phyloP scores from a whole-genome alignment of 2,888 invertebrate genomes.

The Ophion obscuratus region DNA sequence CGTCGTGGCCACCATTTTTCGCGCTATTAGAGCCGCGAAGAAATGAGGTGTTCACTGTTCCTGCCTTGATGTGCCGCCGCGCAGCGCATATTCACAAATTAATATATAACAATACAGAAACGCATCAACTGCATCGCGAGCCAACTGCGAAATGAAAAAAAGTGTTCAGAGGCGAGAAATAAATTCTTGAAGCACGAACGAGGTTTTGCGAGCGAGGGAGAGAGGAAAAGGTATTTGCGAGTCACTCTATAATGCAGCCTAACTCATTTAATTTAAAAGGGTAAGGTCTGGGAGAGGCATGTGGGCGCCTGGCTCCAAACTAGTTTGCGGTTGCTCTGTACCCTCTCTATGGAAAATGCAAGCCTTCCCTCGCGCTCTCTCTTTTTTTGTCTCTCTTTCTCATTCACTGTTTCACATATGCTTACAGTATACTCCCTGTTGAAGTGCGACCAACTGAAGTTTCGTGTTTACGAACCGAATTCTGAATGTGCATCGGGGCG shows the following conservation, averaged over 20 bases:
- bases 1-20: slow-evolving; percentile 71
- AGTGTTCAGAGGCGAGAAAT: slow-evolving; percentile 68
- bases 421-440: slow-evolving; percentile 6
- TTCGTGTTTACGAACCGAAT: slow-evolving; percentile 11
- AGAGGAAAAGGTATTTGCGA: not conserved
- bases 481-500: not conserved
- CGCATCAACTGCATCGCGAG: not conserved
- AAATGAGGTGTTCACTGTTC: slow-evolving; percentile 78
- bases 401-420: not conserved
- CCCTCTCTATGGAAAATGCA: not conserved
- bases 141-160: slow-evolving; percentile 29
- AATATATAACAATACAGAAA: slow-evolving; percentile 36
- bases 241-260: slow-evolving; percentile 72
- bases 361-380: not conserved
- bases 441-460: not conserved
- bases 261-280: slow-evolving; percentile 77
- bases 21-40: slow-evolving; percentile 76
- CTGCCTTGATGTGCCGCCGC: slow-evolving; percentile 59
- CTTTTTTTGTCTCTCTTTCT: not conserved
- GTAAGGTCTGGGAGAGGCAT: slow-evolving; percentile 38
- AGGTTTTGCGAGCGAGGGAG: not conserved
- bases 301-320: slow-evolving; percentile 10
- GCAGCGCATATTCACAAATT: slow-evolving; percentile 9
- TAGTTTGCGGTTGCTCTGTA: slow-evolving; percentile 25
- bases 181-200: slow-evolving; percentile 51